Evolutionary conservation across 2,888 invertebrate genomes (phyloP), one percentile per base, ranked within the genome.

Genomic region (Crocallis elinguaria): DNA sequence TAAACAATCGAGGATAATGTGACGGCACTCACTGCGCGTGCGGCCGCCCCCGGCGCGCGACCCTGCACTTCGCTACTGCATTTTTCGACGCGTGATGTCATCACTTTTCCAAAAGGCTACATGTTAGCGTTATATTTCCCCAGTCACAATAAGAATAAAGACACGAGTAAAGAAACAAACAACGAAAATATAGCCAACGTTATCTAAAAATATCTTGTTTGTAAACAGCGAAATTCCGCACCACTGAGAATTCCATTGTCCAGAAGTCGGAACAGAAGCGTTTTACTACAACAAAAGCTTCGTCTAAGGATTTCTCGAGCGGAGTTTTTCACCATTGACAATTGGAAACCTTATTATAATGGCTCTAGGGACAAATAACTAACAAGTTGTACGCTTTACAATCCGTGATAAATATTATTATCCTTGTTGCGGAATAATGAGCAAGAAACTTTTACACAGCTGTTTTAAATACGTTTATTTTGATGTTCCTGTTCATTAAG

Each of bases 1-100:
- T 88, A 90, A 90, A 89, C 88, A 90, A 87, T 88, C 85, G 84
- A 78, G 76, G 78, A 77, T 78, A 48, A 81, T 77, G 80, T 79
- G 77, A 84, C 83, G 79, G 79, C 75, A 57, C 49, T 80, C 75
- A 79, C 69, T 84, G 86, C 89, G 90, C 88, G 87, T 86, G 86
- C 87, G 79, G 49, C 73, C 81, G 77, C 79, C 71, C 77, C 75
- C 77, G 69, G 67, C 44, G 48, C 38, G 63, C 74, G 80, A 76
- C 80, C 81, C 71, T 85, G 86, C 86, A 85, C 84, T 84, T 79
- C 74, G 81, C 81, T 79, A 83, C 83, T 87, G 86, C 86, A 87
- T 86, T 84, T 86, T 81, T 85, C 50, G 72, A 64, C 64, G 58
- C 66, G 73, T 85, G 88, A 87, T 85, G 87, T 86, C 87, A 84